Base-by-base conservation (phyloP, 2,888 invertebrate genomes). In the Pasiphila rectangulata region DNA sequence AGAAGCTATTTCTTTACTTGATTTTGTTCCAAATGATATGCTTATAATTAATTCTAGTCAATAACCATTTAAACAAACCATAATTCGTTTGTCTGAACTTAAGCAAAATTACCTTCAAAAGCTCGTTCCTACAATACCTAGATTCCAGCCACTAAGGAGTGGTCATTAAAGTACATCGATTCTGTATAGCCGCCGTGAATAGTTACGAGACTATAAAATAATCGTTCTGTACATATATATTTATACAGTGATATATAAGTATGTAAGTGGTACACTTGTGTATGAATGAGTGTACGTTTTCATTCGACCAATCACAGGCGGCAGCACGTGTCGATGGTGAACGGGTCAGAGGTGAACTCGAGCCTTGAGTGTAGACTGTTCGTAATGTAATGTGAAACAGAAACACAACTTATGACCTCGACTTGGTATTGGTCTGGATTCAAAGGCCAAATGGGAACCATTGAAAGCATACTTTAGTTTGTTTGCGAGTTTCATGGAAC, bases 251-350 rank as follows among this genome's bases (percentile, higher is more conserved):
- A 15, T 27, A 39, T 20, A 27, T 30, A 16, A 16, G 21, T n/a
- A 23, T 30, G 3, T 34, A 42, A 24, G 37, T 38, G 19, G 13
- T 45, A 38, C 38, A 32, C 29, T n/a, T 37, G 38, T 17, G 19
- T 30, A 25, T 29, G 27, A 42, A 42, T 38, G 34, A 51, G 76
- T 71, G 72, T 73, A 71, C 71, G 68, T 65, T 77, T 72, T 74
- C 67, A 68, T 67, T 69, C 61, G 62, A 67, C 82, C 83, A 85
- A 86, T 85, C 76, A 82, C 76, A 76, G 59, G 55, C 66, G 69
- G 73, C 72, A 77, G 82, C 86, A 83, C 85, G 85, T 79, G 83
- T 78, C 67, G 65, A 67, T 57, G 67, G 67, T 65, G 62, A 65
- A 57, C 57, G 61, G 84, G 83, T 80, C 83, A 83, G 62, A 78